Percentiles rank a stretch among this genome's conserved stretches.
Evolutionary conservation across 2,888 invertebrate species (phyloP).

Genomic region (Halocaridina rubra): DNA sequence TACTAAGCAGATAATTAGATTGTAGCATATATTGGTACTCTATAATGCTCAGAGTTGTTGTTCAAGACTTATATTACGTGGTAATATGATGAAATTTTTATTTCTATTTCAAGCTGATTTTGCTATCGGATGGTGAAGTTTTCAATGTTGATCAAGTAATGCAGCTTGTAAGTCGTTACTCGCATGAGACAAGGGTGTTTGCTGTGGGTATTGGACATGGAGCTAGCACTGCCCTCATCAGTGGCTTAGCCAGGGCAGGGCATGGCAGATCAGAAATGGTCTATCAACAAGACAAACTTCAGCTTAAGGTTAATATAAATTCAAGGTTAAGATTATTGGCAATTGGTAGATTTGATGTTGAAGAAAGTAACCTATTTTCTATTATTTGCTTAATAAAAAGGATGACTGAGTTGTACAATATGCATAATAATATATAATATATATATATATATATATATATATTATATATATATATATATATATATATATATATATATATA

Average conservation of each 20-base stretch:
- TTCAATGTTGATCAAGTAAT: slow-evolving; percentile 66
- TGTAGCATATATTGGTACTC: too few relatives aligned
- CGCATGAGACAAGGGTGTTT: slow-evolving; percentile 66
- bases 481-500: background rate
- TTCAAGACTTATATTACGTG: too few relatives aligned
- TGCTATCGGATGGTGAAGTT: slow-evolving; percentile 68
- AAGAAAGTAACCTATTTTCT: too few relatives aligned
- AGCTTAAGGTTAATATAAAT: slow-evolving; percentile 66
- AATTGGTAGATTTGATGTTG: too few relatives aligned
- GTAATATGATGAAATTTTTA: too few relatives aligned
- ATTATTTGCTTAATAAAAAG: too few relatives aligned
- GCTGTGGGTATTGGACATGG: slow-evolving; percentile 68
- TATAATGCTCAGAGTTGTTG: too few relatives aligned
- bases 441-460: background rate
- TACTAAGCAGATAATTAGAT: too few relatives aligned
- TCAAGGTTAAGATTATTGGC: too few relatives aligned
- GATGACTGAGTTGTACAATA: too few relatives aligned
- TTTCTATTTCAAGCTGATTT: slow-evolving; percentile 65
- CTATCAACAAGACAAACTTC: slow-evolving; percentile 65
- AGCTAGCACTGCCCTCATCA: slow-evolving; percentile 67
- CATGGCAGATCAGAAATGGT: slow-evolving; percentile 68
- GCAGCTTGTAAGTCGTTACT: slow-evolving; percentile 65
- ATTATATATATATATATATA: background rate
- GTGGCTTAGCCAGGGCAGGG: slow-evolving; percentile 68
- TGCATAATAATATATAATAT: too few relatives aligned